Conservation (phyloP, 1,140 invertebrate species). For the Saxidomus purpurata region DNA sequence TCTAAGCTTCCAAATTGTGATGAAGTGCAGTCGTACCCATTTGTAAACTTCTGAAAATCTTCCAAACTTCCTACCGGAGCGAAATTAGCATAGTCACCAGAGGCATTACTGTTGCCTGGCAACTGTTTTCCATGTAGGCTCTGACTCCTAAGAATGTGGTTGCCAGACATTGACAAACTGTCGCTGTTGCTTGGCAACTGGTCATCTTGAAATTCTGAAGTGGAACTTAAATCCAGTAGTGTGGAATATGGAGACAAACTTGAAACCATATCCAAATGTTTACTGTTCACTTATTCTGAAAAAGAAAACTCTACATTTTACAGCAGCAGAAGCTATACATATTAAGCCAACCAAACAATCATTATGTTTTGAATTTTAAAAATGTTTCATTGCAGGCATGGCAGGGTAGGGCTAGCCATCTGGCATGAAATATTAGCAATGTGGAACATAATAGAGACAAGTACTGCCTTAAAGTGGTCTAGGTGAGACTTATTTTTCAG, state of each 20-base stretch:
- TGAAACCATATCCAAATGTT: constrained; percentile 21
- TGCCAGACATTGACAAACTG: constrained; percentile 11
- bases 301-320: not conserved
- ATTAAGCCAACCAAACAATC: too few relatives aligned
- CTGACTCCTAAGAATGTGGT: constrained; percentile 45
- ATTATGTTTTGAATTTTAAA: too few relatives aligned
- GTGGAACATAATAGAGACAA: too few relatives aligned
- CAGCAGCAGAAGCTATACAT: too few relatives aligned
- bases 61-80: constrained; percentile 61
- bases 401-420: too few relatives aligned
- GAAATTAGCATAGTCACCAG: constrained; percentile 50
- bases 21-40: constrained; percentile 53
- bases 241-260: constrained; percentile 57
- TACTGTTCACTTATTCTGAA: not conserved
- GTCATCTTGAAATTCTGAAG: constrained; percentile 45
- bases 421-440: too few relatives aligned
- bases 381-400: too few relatives aligned
- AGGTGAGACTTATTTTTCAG: too few relatives aligned
- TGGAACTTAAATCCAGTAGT: constrained; percentile 50
- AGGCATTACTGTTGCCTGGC: constrained; percentile 54
- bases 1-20: constrained; percentile 52
- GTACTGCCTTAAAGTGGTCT: too few relatives aligned
- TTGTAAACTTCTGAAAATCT: constrained; percentile 65
- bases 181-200: constrained; percentile 11
- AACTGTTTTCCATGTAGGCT: constrained; percentile 61